A percentile compares a stretch with the other conserved stretches of the same genome.
Conservation (phyloP, 2,113 vertebrate genomes). For the Aegotheles bennettii region DNA sequence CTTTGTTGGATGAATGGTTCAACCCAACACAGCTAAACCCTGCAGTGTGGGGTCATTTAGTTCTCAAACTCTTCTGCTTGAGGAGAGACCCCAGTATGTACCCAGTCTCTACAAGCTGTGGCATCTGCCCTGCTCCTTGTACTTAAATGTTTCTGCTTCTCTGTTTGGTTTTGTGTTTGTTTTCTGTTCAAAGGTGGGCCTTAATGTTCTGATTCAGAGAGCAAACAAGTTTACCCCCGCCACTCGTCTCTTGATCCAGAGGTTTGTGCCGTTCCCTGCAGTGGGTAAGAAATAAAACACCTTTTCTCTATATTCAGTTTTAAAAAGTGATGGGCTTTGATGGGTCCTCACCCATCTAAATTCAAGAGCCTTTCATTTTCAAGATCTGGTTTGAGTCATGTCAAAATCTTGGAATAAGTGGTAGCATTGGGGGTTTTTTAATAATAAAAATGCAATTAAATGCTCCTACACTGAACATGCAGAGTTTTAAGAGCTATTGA, state of each 20-base stretch:
- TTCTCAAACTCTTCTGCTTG: fast-evolving
- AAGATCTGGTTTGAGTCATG: not conserved
- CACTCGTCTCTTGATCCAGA: conserved; percentile 86
- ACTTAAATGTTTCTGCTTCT: not conserved
- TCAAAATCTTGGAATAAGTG: not conserved
- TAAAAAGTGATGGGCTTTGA: fast-evolving
- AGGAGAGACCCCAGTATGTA: fast-evolving
- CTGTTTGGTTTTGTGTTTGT: not conserved
- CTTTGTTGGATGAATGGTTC: not conserved
- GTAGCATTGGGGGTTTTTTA: fast-evolving
- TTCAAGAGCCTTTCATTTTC: not conserved
- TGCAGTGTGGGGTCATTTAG: fast-evolving
- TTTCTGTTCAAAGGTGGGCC: conserved; percentile 77
- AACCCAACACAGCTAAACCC: not conserved
- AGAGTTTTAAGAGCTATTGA: not conserved
- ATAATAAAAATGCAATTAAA: not conserved
- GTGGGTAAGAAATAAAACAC: conserved; percentile 78
- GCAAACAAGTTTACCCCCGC: conserved; percentile 84
- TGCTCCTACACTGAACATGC: not conserved
- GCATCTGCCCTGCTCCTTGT: not conserved
- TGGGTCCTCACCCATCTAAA: fast-evolving
- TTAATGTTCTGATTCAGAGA: conserved; percentile 88
- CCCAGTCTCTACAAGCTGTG: not conserved
- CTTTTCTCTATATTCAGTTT: not conserved
- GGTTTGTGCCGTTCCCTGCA: conserved; percentile 91